Base-by-base conservation (phyloP, 64 coral and sea anemone species). In the Porites lutea region DNA sequence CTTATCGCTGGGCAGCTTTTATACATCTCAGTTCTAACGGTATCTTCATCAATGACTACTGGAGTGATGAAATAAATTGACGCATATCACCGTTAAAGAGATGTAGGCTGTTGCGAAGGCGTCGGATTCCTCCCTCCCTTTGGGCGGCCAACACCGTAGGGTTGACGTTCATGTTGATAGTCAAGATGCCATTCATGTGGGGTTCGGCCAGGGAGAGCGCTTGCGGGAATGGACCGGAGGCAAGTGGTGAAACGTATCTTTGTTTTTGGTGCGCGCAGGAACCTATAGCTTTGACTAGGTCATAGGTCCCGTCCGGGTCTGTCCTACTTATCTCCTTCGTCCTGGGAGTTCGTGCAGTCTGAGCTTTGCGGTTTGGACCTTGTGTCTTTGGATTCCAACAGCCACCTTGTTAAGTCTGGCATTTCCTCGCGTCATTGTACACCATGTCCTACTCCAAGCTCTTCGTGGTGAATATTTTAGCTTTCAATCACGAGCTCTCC, bases 331-430 rank as follows among this genome's bases (percentile, higher is more conserved):
- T 83, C 69, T 19, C 52, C 16, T 12, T 3, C 16, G 0, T 51
- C 22, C 27, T 94, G 86, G 87, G 7, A 72, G 1, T 4, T 66
- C 48, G 59, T 82, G 4, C 64, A 93, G 18, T 6, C 12, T 2
- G 46, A 61, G 8, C 82, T 88, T 82, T 84, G 87, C 53, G 93
- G 88, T 15, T 12, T 86, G 11, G 88, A 90, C 16, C 52, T 95
- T 20, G 86, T 86, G 79, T 71, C 93, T 5, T 51, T 95, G 19
- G 59, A 86, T n/a, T 95, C 79, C 10, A 95, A 90, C 15, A 77
- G 53, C 51, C 87, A 90, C 48, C 44, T 11, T 0, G 46, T 18
- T 45, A 15, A 2, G 9, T 12, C n/a, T 8, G 93, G 81, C 2
- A 15, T 13, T 18, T 64, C 88, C 23, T 48, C 78, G 2, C 60